Evolutionary conservation across 2,797 vertebrate species (phyloP), one percentile per base, ranked within the genome.

Genomic region (Sebastolobus alascanus): DNA sequence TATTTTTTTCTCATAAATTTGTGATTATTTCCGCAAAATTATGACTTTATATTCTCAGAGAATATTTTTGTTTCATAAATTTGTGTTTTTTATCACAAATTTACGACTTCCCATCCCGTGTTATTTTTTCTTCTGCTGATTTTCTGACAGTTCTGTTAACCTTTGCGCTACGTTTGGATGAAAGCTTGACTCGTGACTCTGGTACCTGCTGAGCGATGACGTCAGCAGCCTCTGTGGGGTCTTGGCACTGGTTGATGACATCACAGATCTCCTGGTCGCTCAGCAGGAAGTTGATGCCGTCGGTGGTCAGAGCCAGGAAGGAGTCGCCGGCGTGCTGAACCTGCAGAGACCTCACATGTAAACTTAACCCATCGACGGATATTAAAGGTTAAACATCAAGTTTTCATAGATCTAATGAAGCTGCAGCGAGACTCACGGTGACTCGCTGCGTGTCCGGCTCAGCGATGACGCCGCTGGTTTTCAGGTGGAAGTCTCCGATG

Each of bases 221-320:
- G 0, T 97, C 96, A 5, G 98, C 97, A 0, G 97, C 98, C 91
- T 99, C 97, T 0, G 90, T 94, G 16, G 98, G 97, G 83, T 98
- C 97, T 0, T 97, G 96, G 86, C 97, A 97, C 92, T 97, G 97
- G 89, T 87, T 98, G 87, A 99, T 96, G 89, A 96, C 95, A 68
- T 99, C 91, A 33, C 98, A 99, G 90, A 99, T 98, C 92, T 99
- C 98, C 86, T 99, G 98, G 83, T 97, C 97, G 72, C 97, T 99
- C 86, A 99, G 96, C 52, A 98, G 97, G 93, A 99, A 98, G 95
- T 98, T 99, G 88, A 99, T 97, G 18, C 98, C 98, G 0, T 99
- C 98, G 0, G 97, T 98, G 65, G 97, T 99, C 84, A 99, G 96
- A 70, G 96, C 96, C 73, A 99, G 93, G 92, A 99, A 99, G 68